These are phyloP conservation scores for Elegia similella DNA, from an alignment of 2,888 invertebrate genomes.

Conservation along the genomic window DNA sequence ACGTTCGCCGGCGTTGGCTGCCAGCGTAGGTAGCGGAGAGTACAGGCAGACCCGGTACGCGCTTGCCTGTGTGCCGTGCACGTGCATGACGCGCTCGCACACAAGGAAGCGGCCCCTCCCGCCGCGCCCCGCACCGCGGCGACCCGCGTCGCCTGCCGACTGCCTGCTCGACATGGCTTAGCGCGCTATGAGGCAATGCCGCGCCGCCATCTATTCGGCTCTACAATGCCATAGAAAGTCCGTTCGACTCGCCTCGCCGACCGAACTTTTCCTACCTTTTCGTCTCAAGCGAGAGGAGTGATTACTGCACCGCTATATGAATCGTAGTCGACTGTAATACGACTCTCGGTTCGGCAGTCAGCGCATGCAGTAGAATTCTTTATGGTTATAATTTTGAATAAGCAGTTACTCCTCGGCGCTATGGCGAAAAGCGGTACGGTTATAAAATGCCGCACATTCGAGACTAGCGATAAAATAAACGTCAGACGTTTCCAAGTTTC, in stretches of 20 bases:
- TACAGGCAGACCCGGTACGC: slow-evolving; percentile 67
- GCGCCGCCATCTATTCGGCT: slow-evolving; percentile 74
- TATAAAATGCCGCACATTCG: slow-evolving; percentile 72
- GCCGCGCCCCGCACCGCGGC: slow-evolving; percentile 38
- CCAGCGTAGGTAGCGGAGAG: slow-evolving; percentile 57
- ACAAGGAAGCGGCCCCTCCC: slow-evolving; percentile 30
- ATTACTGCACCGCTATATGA: slow-evolving; percentile 51
- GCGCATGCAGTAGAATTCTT: slow-evolving; percentile 52
- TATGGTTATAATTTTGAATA: slow-evolving; percentile 68
- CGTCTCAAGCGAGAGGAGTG: slow-evolving; percentile 56
- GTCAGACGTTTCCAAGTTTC: slow-evolving; percentile 78
- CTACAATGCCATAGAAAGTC: slow-evolving; percentile 81
- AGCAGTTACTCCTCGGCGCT: slow-evolving; percentile 58
- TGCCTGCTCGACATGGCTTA: slow-evolving; percentile 65
- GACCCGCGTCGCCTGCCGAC: slow-evolving; percentile 42
- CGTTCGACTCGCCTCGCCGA: slow-evolving; percentile 72
- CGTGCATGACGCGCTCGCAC: slow-evolving; percentile 45
- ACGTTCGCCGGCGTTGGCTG: slow-evolving; percentile 44
- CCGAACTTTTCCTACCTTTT: slow-evolving; percentile 76
- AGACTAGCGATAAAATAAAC: slow-evolving; percentile 77
- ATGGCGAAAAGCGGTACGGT: slow-evolving; percentile 57
- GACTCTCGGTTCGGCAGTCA: slow-evolving; percentile 33
- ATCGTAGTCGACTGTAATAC: slow-evolving; percentile 33
- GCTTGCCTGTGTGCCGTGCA: slow-evolving; percentile 57
- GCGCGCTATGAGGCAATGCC: slow-evolving; percentile 75